Evolutionary conservation across 2,797 vertebrate genomes (phyloP), one percentile per base, ranked within the genome.

Genomic region (Sitta carolinensis): DNA sequence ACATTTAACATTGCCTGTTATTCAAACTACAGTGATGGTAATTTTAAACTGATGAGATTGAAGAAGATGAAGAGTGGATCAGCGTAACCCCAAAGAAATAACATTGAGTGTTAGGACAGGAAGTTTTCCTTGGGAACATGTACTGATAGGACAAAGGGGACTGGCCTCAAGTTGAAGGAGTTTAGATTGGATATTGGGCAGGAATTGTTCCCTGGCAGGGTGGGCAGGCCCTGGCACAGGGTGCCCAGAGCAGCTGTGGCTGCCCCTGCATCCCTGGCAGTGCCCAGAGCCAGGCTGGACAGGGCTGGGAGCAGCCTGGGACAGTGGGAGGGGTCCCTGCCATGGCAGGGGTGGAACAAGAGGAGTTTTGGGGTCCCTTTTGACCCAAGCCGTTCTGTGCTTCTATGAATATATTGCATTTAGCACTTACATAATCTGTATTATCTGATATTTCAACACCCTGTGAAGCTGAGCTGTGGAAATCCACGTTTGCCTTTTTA

Each of bases 281-380:
- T 40, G 64, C 0, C 45, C 79, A 13, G 40, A 25, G 17, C 45
- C 51, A 58, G 72, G 51, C 0, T 77, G 72, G 70, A 20, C 0
- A 0, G 69, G 16, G 36, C 9, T 55, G 3, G 50, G 51, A 63
- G 27, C 32, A 38, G 0, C n/a, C 29, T 77, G 72, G 72, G 45
- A 2, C 0, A 0, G n/a, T 45, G 79, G 21, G 0, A 57, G 11
- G 7, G 19, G 51, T 45, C 43, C 63, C 43, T 76, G 64, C 7
- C 36, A 11, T n/a, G 32, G 16, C 50, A 16, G 36, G 11, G 9
- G 3, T 47, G n/a, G n/a, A 0, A 38, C 4, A 0, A 1, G 29
- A 2, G 16, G 58, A 8, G 1, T 1, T 77, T 57, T 13, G 16
- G 57, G 11, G 29, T 69, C 17, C 11, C 7, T 51, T 55, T 9